Conservation (phyloP, 2,113 vertebrate species). For the Pterocles gutturalis region DNA sequence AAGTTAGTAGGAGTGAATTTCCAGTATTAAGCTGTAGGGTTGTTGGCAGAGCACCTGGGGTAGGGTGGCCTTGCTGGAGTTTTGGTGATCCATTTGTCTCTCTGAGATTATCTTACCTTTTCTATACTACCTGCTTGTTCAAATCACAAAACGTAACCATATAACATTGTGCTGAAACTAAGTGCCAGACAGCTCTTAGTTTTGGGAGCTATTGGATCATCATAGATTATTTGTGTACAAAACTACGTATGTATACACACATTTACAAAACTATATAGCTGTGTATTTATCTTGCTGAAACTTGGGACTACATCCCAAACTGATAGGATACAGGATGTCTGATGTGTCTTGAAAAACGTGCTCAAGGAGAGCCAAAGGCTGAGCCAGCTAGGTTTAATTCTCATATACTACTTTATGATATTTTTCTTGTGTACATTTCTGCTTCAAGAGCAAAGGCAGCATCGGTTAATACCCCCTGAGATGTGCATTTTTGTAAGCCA, state of each 20-base stretch:
- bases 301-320: background rate
- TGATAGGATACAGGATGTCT: fast-evolving
- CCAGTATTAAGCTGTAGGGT: background rate
- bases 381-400: background rate
- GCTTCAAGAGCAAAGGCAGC: background rate
- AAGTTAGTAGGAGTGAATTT: background rate
- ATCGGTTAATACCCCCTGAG: background rate
- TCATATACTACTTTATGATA: background rate
- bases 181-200: background rate
- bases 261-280: background rate
- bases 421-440: background rate
- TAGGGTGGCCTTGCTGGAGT: too few relatives aligned
- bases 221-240: background rate
- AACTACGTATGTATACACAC: background rate
- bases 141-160: background rate
- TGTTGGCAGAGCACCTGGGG: background rate
- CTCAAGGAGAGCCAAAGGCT: background rate
- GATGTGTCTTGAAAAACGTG: background rate
- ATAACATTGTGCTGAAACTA: background rate
- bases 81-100: background rate
- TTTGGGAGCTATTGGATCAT: background rate
- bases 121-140: background rate
- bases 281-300: background rate
- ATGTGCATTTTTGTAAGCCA: background rate
- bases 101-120: background rate